These are phyloP conservation scores for Drosophila atripex DNA, from an alignment of 2,888 invertebrate species.

Conservation along the genomic window DNA sequence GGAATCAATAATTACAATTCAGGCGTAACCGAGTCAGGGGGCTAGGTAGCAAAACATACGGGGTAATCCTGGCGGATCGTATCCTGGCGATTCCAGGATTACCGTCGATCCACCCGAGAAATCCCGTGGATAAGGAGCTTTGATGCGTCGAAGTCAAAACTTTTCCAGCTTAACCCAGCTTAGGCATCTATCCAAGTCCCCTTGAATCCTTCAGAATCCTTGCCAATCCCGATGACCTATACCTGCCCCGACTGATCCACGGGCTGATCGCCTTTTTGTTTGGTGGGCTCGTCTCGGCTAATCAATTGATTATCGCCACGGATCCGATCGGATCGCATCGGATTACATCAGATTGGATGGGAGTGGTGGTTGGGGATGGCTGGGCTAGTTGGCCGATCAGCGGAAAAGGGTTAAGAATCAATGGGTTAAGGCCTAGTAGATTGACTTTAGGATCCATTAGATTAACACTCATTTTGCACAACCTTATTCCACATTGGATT, in stretches of 20 bases:
- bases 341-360: background rate
- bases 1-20: conserved; percentile 40
- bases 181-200: background rate
- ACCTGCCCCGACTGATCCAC: no score
- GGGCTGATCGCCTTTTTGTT: conserved; percentile 37
- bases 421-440: conserved; percentile 13
- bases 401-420: conserved; percentile 8
- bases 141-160: conserved; percentile 68
- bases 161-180: conserved; percentile 29
- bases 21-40: conserved; percentile 42
- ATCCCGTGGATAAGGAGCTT: conserved; percentile 53
- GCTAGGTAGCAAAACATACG: conserved; percentile 45
- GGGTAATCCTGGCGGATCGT: conserved; percentile 23
- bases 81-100: conserved; percentile 23
- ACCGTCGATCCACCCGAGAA: conserved; percentile 32
- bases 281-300: conserved; percentile 55
- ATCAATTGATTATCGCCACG: conserved; percentile 53
- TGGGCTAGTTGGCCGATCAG: background rate
- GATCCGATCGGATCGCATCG: conserved; percentile 6
- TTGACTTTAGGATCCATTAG: conserved; percentile 20
- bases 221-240: background rate
- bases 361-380: conserved; percentile 20
- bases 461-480: conserved; percentile 28
- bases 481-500: conserved; percentile 14
- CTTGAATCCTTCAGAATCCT: background rate